Conservation (phyloP, 2,888 invertebrate genomes). For the Ommatoiulus sabulosus region DNA sequence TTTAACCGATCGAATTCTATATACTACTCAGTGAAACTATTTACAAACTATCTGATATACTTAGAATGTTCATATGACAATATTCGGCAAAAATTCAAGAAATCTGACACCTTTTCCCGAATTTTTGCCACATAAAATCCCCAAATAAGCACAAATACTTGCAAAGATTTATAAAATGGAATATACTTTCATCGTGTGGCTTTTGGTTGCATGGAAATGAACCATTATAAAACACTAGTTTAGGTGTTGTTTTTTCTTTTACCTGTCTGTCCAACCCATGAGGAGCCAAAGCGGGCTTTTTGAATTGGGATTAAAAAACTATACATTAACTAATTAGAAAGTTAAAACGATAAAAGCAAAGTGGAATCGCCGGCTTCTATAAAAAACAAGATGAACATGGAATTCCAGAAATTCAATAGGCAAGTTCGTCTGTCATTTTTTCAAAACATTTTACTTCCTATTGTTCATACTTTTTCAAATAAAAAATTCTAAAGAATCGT, state of each 20-base stretch:
- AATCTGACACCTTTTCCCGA: too few species aligned
- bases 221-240: not conserved
- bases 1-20: too few species aligned
- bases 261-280: conserved; percentile 62
- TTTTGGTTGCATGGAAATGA: not conserved
- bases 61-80: too few species aligned
- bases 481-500: too few species aligned
- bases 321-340: conserved; percentile 27
- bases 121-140: too few species aligned
- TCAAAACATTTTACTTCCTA: too few species aligned
- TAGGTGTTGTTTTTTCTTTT: conserved; percentile 50
- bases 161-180: not conserved
- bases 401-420: not conserved
- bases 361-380: not conserved
- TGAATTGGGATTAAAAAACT: conserved; percentile 54
- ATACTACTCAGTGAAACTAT: too few species aligned
- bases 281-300: conserved; percentile 63
- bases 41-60: too few species aligned
- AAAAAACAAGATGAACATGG: not conserved
- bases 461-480: too few species aligned
- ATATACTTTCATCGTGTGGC: not conserved
- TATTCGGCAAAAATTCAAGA: not conserved
- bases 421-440: not conserved
- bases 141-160: not conserved
- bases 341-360: not conserved